Base-by-base conservation (phyloP, 1,140 invertebrate species). In the Papilio polyxenes region DNA sequence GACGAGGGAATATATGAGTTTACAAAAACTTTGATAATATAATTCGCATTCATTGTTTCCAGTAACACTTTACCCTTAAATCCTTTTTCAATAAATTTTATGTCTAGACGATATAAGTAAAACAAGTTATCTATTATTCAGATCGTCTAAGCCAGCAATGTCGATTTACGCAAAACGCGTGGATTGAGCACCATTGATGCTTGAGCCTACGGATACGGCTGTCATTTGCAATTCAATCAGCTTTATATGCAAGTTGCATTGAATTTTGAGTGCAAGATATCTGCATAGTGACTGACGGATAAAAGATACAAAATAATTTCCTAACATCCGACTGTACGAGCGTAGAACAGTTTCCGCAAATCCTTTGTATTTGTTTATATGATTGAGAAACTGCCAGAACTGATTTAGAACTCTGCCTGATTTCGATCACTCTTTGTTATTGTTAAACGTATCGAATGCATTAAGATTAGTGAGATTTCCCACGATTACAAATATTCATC, bases 151-250 rank as follows among this genome's bases (percentile, higher is more conserved):
- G 23, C 65, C 31, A 31, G 31, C n/a, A 72, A 37, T 72, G 65
- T 72, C 15, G 23, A 37, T 65, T 65, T 65, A 65, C 65, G 23
- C 65, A 72, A 72, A 72, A 72, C 65, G 31, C 65, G 65, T 72
- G 31, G 23, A 37, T 72, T 72, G 31, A 40, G 4, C 13, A 10
- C n/a, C 31, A 65, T 65, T 13, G 62, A 72, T 31, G 65, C 13
- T 37, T 40, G 31, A 40, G 62, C 62, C 62, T 23, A 65, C 62
- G 23, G 62, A 72, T 31, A 72, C 31, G 65, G 65, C n/a, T 37
- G 65, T 72, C 31, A 72, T 72, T 72, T 72, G 65, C 65, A 72
- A 72, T 72, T 72, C 65, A 72, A 72, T 72, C 65, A 72, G 3
- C 17, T 72, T 72, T 72, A 72, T 72, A 11, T 72, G 65, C 65